phyloP scores from a whole-genome alignment of 2,888 invertebrate species.

The Gibbula magus region DNA sequence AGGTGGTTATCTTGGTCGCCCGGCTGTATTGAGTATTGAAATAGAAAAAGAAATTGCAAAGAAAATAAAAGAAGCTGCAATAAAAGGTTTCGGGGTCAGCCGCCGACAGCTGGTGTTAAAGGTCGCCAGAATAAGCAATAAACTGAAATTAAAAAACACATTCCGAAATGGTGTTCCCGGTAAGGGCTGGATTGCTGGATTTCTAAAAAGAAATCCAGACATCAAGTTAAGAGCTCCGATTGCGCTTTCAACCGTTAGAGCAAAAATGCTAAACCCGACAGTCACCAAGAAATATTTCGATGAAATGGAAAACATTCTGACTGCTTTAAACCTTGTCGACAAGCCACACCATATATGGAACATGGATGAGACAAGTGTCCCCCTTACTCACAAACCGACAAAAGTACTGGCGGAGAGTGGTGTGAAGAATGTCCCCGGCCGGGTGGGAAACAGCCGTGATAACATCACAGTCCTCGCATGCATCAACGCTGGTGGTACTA shows the following conservation, averaged over 20 bases:
- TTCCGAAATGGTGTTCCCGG: too few species aligned
- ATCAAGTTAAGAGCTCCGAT: neutral
- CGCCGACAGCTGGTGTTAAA: too few species aligned
- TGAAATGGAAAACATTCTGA: neutral
- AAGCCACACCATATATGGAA: neutral
- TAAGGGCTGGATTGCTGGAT: neutral
- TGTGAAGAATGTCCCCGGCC: conserved; percentile 22
- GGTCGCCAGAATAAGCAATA: too few species aligned
- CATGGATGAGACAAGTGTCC: neutral
- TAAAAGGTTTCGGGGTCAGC: too few species aligned
- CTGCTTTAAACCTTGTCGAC: neutral
- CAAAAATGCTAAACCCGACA: neutral
- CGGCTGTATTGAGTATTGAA: too few species aligned
- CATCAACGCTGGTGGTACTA: conserved; percentile 47
- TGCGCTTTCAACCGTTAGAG: neutral
- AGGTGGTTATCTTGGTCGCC: too few species aligned
- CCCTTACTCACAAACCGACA: neutral
- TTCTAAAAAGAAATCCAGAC: neutral
- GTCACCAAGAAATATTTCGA: neutral
- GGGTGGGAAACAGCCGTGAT: conserved; percentile 39
- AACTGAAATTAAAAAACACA: too few species aligned
- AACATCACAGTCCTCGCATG: conserved; percentile 41
- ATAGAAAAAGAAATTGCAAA: too few species aligned
- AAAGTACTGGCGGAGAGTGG: neutral
- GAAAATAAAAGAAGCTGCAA: too few species aligned